These are phyloP conservation scores for Adoxophyes honmai DNA, from an alignment of 1,140 invertebrate genomes.

Conservation along the genomic window DNA sequence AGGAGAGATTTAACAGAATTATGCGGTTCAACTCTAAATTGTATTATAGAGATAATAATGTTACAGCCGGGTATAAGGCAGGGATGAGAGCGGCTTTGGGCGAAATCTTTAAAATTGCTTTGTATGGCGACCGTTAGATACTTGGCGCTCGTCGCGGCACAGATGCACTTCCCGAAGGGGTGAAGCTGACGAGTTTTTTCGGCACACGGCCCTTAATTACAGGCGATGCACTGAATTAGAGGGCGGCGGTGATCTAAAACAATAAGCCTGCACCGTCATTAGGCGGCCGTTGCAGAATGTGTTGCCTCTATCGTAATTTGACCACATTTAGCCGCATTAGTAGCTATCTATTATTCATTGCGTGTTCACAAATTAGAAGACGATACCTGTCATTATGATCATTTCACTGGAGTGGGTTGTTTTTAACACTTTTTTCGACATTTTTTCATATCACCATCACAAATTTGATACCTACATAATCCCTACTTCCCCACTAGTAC, in stretches of 20 bases:
- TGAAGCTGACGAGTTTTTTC: constrained; percentile 58
- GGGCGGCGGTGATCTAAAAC: constrained; percentile 71
- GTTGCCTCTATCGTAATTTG: constrained; percentile 54
- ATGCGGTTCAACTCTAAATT: constrained; percentile 11
- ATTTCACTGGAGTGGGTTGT: constrained; percentile 17
- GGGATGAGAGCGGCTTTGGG: constrained; percentile 7
- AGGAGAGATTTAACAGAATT: constrained; percentile 27
- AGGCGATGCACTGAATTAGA: constrained; percentile 64
- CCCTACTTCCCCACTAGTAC: too few species aligned
- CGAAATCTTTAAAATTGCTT: constrained; percentile 26
- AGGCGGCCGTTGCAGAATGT: constrained; percentile 44
- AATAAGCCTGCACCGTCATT: constrained; percentile 68
- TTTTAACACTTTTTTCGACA: neutral
- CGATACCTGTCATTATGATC: constrained; percentile 34
- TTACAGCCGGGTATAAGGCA: neutral
- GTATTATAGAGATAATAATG: constrained; percentile 5
- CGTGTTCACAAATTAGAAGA: constrained; percentile 33
- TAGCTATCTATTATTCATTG: constrained; percentile 47
- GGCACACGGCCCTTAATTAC: constrained; percentile 55
- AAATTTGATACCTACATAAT: too few species aligned
- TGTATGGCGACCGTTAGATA: constrained; percentile 35
- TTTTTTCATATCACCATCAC: neutral
- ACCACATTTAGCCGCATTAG: constrained; percentile 44
- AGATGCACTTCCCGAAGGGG: constrained; percentile 58
- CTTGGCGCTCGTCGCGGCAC: constrained; percentile 35